Conservation (phyloP, 2,797 vertebrate species). For the Prionace glauca region DNA sequence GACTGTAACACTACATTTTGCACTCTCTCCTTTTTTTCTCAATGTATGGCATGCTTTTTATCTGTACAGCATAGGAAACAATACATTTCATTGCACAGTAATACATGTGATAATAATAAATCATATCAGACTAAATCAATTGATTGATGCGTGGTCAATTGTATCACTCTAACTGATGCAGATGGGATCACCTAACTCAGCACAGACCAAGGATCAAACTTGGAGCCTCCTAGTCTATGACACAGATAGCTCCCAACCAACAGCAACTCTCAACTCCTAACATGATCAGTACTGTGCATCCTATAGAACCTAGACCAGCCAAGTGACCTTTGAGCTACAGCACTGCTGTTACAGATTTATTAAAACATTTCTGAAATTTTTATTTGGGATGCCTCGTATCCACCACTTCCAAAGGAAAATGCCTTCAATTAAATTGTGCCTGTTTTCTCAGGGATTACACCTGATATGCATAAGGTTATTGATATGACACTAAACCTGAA, state of each 20-base stretch:
- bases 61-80: too few relatives aligned
- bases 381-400: background rate
- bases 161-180: background rate
- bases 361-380: conserved; percentile 17
- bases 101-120: too few relatives aligned
- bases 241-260: background rate
- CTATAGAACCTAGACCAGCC: background rate
- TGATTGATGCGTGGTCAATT: background rate
- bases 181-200: background rate
- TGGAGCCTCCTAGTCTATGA: conserved; percentile 3
- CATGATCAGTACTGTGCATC: background rate
- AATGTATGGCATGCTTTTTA: too few relatives aligned
- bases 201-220: background rate
- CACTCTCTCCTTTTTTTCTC: too few relatives aligned
- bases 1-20: too few relatives aligned
- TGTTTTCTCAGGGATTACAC: background rate
- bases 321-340: background rate
- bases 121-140: too few relatives aligned
- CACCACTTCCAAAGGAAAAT: background rate
- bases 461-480: background rate
- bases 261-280: background rate
- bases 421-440: background rate
- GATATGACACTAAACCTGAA: background rate
- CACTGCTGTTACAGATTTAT: background rate
- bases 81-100: too few relatives aligned